Percentiles rank a stretch among this genome's conserved stretches.
phyloP scores from a whole-genome alignment of 1,140 invertebrate genomes.

The Caenorhabditis brenneri region DNA sequence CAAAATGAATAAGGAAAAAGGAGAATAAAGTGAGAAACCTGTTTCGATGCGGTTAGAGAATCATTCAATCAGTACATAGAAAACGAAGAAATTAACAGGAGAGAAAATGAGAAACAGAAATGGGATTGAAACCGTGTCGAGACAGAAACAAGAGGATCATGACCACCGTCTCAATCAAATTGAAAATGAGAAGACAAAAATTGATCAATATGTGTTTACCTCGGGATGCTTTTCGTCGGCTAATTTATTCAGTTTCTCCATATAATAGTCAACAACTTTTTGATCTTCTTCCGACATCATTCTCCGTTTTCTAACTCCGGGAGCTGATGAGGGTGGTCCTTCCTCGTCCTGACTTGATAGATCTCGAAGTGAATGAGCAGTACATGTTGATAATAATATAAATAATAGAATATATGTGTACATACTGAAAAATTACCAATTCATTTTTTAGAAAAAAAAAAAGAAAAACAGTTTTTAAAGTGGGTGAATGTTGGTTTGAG shows the following conservation, averaged over 20 bases:
- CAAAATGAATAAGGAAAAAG: constrained; percentile 30
- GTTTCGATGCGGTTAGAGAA: constrained; percentile 28
- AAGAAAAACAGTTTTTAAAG: background rate
- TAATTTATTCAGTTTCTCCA: constrained; percentile 56
- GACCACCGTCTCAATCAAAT: background rate
- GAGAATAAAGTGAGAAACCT: background rate
- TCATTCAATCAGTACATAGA: constrained; percentile 25
- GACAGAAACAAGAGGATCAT: constrained; percentile 20
- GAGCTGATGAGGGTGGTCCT: background rate
- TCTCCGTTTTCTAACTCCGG: constrained; percentile 13
- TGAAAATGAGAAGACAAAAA: background rate
- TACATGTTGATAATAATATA: background rate
- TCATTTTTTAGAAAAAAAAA: background rate
- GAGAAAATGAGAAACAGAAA: constrained; percentile 18
- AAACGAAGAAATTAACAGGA: background rate
- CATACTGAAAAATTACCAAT: background rate
- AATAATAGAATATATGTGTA: background rate
- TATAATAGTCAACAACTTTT: constrained; percentile 52
- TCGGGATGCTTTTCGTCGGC: constrained; percentile 48
- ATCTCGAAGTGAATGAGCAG: constrained; percentile 12
- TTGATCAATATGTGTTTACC: constrained; percentile 26
- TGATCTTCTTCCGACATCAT: constrained; percentile 49
- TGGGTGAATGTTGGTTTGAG: too few relatives aligned
- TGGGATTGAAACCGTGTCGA: constrained; percentile 24
- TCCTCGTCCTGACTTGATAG: constrained; percentile 6